Conservation (phyloP, 2,113 vertebrate species). For the Meriones unguiculatus region DNA sequence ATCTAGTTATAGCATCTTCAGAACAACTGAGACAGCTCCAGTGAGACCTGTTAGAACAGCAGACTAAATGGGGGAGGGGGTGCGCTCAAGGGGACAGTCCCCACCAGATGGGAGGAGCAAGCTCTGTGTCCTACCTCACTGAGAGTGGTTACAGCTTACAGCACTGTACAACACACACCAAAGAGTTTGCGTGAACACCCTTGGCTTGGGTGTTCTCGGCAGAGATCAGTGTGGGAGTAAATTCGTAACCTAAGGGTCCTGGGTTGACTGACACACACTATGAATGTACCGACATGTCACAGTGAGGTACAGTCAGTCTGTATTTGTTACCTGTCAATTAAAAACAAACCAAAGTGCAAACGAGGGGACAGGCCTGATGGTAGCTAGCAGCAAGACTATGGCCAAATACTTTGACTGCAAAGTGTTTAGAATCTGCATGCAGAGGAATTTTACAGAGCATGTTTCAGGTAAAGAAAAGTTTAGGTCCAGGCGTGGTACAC, state of each 20-base stretch:
- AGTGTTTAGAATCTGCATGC: neutral
- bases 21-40: neutral
- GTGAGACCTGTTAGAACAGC: neutral
- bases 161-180: rapidly evolving
- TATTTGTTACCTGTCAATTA: neutral
- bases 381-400: rapidly evolving
- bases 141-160: neutral
- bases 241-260: neutral
- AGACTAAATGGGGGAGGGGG: neutral
- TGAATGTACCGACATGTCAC: neutral
- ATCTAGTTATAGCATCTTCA: neutral
- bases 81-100: neutral
- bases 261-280: neutral
- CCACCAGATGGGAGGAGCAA: no score
- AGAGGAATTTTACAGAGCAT: no score
- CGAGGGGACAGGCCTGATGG: neutral
- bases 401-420: neutral
- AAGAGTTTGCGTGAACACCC: no score
- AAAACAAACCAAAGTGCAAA: neutral
- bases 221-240: no score
- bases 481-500: no score
- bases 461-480: no score
- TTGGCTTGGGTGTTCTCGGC: neutral
- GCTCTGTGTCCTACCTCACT: neutral
- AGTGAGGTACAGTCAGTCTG: no score